Conservation (phyloP, 2,113 vertebrate genomes). For the Pseudopodoces humilis region DNA sequence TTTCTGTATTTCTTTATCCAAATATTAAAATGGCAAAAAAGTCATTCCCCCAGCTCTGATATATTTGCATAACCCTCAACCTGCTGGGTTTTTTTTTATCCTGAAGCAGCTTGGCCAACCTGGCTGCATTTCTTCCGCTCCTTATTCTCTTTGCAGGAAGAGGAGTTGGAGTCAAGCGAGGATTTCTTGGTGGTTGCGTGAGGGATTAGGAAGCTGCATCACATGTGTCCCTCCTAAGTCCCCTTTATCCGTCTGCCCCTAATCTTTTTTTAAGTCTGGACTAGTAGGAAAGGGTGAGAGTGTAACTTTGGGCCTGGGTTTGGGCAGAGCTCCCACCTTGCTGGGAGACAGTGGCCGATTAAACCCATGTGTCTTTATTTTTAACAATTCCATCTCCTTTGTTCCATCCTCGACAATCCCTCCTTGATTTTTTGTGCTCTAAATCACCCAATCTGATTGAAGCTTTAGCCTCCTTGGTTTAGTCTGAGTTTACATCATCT, state of each 20-base stretch:
- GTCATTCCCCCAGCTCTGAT: background rate
- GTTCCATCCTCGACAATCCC: background rate
- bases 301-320: background rate
- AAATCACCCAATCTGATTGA: background rate
- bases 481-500: background rate
- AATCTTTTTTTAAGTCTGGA: constrained; percentile 5
- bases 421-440: fast-evolving
- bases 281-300: background rate
- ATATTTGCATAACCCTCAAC: background rate
- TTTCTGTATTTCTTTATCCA: background rate
- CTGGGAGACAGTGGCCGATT: background rate
- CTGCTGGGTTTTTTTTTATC: background rate
- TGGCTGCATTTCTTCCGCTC: background rate
- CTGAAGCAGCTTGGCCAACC: background rate
- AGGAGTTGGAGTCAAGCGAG: background rate
- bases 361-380: fast-evolving
- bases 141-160: background rate
- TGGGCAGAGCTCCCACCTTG: background rate
- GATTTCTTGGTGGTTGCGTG: background rate
- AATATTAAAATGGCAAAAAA: background rate
- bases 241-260: background rate
- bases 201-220: background rate
- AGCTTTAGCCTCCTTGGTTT: background rate
- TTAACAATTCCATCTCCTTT: background rate
- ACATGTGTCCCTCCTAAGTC: background rate